Conservation (phyloP, 2,888 invertebrate genomes). For the Brachynemurus nebulosus region DNA sequence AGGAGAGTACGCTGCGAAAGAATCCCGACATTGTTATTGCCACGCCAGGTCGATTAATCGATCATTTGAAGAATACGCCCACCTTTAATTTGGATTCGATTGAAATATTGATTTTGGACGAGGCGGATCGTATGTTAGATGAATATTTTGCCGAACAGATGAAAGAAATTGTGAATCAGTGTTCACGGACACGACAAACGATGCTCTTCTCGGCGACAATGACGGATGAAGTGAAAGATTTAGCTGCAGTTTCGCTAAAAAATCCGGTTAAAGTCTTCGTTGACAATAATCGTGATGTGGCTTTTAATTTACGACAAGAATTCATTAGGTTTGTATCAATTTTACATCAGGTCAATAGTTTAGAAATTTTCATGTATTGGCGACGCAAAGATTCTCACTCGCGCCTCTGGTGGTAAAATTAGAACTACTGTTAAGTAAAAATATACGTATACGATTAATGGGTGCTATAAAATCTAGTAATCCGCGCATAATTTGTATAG, state of each 20-base stretch:
- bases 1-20: conserved; percentile 65
- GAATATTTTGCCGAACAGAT: conserved; percentile 98
- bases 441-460: too few species aligned
- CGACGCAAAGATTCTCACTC: too few species aligned
- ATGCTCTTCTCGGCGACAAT: conserved; percentile 98
- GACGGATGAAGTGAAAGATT: conserved; percentile 94
- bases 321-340: conserved; percentile 71
- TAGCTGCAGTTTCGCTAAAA: conserved; percentile 83
- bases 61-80: conserved; percentile 91
- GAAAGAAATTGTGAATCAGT: conserved; percentile 93
- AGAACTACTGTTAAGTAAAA: too few species aligned
- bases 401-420: too few species aligned
- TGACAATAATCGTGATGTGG: conserved; percentile 91
- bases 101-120: conserved; percentile 72
- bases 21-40: conserved; percentile 96
- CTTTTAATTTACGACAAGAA: conserved; percentile 90
- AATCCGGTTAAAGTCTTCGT: conserved; percentile 93
- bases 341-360: too few species aligned
- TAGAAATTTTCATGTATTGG: too few species aligned
- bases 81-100: conserved; percentile 80
- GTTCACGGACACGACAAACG: conserved; percentile 83
- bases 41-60: conserved; percentile 94
- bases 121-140: conserved; percentile 87
- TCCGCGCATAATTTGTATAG: too few species aligned
- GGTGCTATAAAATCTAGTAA: too few species aligned